phyloP scores from a whole-genome alignment of 2,888 invertebrate species.

The Eurytoma adleriae region DNA sequence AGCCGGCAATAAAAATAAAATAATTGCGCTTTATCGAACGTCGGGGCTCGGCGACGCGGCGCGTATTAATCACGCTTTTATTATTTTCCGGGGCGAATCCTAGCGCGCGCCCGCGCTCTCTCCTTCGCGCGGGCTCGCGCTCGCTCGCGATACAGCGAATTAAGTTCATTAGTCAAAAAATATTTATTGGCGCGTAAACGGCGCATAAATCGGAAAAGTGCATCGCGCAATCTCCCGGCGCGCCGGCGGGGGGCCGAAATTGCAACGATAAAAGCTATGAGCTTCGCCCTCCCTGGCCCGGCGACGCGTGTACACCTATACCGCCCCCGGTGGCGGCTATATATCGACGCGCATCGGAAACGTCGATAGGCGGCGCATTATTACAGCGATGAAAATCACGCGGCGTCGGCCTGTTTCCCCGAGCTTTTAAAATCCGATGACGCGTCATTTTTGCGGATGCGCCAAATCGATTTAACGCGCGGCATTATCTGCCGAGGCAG shows the following conservation, averaged over 20 bases:
- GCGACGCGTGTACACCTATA: background rate
- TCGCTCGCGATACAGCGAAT: conserved; percentile 40
- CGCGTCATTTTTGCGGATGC: conserved; percentile 64
- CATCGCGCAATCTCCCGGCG: conserved; percentile 51
- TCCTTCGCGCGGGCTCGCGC: background rate
- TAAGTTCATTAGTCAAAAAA: conserved; percentile 57
- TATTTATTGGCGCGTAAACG: conserved; percentile 56
- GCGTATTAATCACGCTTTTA: conserved; percentile 53
- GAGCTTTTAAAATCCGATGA: conserved; percentile 66
- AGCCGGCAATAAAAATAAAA: conserved; percentile 44
- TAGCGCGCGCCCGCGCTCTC: background rate
- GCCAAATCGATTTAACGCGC: conserved; percentile 57
- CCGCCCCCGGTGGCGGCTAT: too few species aligned
- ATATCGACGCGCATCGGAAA: conserved; percentile 50
- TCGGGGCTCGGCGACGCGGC: background rate
- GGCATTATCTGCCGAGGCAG: conserved; percentile 55
- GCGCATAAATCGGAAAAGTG: conserved; percentile 56
- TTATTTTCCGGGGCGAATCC: conserved; percentile 47
- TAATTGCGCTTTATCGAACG: conserved; percentile 39
- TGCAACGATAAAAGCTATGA: conserved; percentile 41
- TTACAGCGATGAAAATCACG: conserved; percentile 66
- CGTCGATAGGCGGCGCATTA: conserved; percentile 65
- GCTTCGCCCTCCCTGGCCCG: too few species aligned
- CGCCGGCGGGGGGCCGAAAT: conserved; percentile 21
- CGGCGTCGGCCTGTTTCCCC: conserved; percentile 38